Evolutionary conservation across 1,140 invertebrate species (phyloP).

Genomic region (Bombus ignitus): DNA sequence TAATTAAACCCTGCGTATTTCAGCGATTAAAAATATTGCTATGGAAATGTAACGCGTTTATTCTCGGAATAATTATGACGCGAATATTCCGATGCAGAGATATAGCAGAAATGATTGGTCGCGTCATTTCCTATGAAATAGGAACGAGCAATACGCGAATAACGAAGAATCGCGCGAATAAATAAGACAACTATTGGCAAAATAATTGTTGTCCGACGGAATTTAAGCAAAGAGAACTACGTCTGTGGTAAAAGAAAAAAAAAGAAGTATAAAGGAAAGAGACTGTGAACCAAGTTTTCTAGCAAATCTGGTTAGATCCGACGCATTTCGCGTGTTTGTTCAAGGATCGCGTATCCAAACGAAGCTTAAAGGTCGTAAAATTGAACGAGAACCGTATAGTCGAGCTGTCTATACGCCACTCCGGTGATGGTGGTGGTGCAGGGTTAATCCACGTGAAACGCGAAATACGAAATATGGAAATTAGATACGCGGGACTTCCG

Average conservation of each 20-base stretch:
- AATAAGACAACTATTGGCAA: too few relatives aligned
- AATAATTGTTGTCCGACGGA: fast-evolving
- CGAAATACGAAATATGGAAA: constrained; percentile 31
- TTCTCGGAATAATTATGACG: not conserved
- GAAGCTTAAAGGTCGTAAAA: constrained; percentile 9
- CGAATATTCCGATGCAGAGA: not conserved
- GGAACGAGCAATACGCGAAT: too few relatives aligned
- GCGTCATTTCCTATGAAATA: too few relatives aligned
- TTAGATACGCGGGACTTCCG: constrained; percentile 19
- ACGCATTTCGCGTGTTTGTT: not conserved
- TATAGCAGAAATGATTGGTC: too few relatives aligned
- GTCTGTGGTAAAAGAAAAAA: not conserved
- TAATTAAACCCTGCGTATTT: not conserved
- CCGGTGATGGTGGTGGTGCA: not conserved
- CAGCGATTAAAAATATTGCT: constrained; percentile 7
- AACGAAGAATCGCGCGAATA: too few relatives aligned
- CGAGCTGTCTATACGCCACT: too few relatives aligned
- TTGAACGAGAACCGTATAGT: constrained; percentile 1
- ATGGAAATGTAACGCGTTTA: not conserved
- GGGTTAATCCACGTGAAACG: constrained; percentile 28
- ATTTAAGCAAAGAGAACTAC: too few relatives aligned
- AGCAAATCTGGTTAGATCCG: not conserved
- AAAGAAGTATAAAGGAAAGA: not conserved
- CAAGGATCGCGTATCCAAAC: not conserved
- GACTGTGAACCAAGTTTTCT: not conserved